Base-by-base conservation (phyloP, 1,140 invertebrate genomes). In the Eupeodes corollae region DNA sequence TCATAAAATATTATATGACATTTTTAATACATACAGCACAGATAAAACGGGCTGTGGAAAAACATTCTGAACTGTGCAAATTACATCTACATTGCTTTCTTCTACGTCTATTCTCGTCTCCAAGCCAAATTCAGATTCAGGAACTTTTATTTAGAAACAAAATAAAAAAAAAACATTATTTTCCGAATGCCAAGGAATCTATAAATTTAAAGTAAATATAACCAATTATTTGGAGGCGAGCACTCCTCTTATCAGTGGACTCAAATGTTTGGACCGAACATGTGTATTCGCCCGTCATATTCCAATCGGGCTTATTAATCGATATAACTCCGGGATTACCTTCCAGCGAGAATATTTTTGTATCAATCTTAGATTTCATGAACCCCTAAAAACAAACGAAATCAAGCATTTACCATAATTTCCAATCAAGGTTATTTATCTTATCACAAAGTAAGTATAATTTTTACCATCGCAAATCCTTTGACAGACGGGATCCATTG, bases 141-240 rank as follows among this genome's bases (percentile, higher is more conserved):
- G 63, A 63, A 67, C 63, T 67, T 51, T 15, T n/a, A n/a, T n/a
- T n/a, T n/a, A n/a, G 43, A 34, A 42, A 31, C 11, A 41, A 43
- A 50, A 32, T 18, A n/a, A 3, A 37, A 43, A 30, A 40, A 39
- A 30, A 2, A n/a, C 13, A 44, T 18, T 13, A 44, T 44, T 44
- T 14, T 5, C n/a, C n/a, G 47, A n/a, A 21, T 40, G 35, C 51
- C 48, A 56, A 42, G 40, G 46, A 30, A 41, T 37, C 21, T 44
- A 42, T 53, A 55, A 33, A 50, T 35, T 35, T 42, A 3, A 18
- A 18, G 16, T 15, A 19, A 42, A 42, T 42, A 42, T 15, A 42
- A 62, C 65, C 66, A 56, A 68, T 63, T 54, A 68, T 68, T 66
- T 68, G 66, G 56, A 68, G 56, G 52, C 60, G 58, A 52, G 59